Percentiles rank a stretch among this genome's conserved stretches.
These are phyloP conservation scores for Cheilosia scutellata DNA, from an alignment of 2,888 invertebrate genomes.

Conservation along the genomic window DNA sequence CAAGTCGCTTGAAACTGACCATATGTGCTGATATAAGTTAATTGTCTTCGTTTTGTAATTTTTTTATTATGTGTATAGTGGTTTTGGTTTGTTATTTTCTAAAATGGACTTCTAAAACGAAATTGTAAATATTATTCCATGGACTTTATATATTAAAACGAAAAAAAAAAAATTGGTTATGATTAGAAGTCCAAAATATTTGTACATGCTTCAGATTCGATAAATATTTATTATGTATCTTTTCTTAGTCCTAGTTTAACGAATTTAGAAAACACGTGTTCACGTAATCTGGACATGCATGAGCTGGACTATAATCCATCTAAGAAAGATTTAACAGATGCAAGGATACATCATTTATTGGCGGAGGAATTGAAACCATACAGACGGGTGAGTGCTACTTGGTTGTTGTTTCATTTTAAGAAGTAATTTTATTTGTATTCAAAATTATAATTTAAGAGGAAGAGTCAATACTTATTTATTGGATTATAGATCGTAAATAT, in stretches of 20 bases:
- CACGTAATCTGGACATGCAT: constrained; percentile 96
- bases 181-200: constrained; percentile 66
- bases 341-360: constrained; percentile 96
- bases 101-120: constrained; percentile 62
- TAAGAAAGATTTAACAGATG: constrained; percentile 95
- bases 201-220: neutral
- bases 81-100: constrained; percentile 44
- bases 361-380: constrained; percentile 95
- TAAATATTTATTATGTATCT: constrained; percentile 8
- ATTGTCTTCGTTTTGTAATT: constrained; percentile 44
- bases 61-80: constrained; percentile 52
- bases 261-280: constrained; percentile 91
- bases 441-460: constrained; percentile 22
- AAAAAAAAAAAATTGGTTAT: neutral
- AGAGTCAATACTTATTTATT: neutral
- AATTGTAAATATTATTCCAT: constrained; percentile 13
- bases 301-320: constrained; percentile 96
- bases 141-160: constrained; percentile 22
- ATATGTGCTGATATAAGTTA: neutral
- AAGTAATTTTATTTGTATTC: constrained; percentile 2
- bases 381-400: constrained; percentile 88
- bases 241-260: constrained; percentile 90
- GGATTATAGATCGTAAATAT: no score
- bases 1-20: neutral
- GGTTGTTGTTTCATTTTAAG: constrained; percentile 51